Evolutionary conservation across 2,888 invertebrate genomes (phyloP).

Genomic region (Encarsia formosa): DNA sequence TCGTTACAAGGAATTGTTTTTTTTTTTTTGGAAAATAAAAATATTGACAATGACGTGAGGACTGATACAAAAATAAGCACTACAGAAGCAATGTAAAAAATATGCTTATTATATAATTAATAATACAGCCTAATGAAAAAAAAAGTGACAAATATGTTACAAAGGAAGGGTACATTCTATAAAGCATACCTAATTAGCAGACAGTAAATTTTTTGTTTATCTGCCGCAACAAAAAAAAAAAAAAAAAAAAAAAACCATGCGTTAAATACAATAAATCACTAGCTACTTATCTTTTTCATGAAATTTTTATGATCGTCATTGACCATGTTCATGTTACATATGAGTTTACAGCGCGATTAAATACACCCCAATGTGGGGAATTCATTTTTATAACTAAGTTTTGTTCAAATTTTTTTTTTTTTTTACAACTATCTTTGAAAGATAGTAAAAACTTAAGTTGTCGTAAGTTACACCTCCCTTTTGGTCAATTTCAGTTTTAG

Average conservation of each 20-base stretch:
- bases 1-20: no score
- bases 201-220: conserved; percentile 10
- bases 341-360: conserved; percentile 13
- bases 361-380: conserved; percentile 26
- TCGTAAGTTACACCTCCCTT: no score
- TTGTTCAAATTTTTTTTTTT: conserved; percentile 1
- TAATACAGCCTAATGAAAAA: conserved; percentile 47
- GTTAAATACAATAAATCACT: conserved; percentile 12
- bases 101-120: conserved; percentile 48
- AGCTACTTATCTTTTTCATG: no score
- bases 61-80: conserved; percentile 25
- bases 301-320: no score
- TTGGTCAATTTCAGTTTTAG: conserved; percentile 14
- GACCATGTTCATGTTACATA: no score
- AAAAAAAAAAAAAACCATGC: conserved; percentile 9
- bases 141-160: conserved; percentile 48
- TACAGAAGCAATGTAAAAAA: conserved; percentile 48
- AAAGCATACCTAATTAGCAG: conserved; percentile 22
- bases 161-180: conserved; percentile 42
- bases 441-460: not conserved
- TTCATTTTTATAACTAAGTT: conserved; percentile 1
- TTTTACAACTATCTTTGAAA: conserved; percentile 3
- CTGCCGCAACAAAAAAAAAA: no score
- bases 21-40: no score
- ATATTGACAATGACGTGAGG: conserved; percentile 8